Percentiles rank a stretch among this genome's conserved stretches.
These are phyloP conservation scores for Leistus spinibarbis DNA, from an alignment of 2,888 invertebrate genomes.

Conservation along the genomic window DNA sequence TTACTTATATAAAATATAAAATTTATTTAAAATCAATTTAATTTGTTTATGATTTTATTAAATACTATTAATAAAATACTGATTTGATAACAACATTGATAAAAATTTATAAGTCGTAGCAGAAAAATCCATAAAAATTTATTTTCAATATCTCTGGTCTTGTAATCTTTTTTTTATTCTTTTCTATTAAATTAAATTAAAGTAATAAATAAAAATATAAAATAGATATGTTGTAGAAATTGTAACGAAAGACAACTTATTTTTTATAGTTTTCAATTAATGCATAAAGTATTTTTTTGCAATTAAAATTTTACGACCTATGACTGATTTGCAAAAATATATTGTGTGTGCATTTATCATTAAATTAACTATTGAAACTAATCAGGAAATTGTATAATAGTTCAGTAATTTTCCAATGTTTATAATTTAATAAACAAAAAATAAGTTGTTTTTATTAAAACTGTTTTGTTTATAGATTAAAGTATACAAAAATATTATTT, in stretches of 20 bases:
- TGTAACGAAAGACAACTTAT: neutral
- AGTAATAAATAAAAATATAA: neutral
- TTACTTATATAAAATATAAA: neutral
- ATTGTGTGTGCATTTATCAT: too few species aligned
- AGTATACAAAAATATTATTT: neutral
- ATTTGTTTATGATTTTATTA: neutral
- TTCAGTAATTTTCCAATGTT: too few species aligned
- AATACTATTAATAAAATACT: neutral
- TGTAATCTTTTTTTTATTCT: neutral
- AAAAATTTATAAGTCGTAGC: neutral
- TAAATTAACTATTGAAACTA: too few species aligned
- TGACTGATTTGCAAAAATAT: too few species aligned
- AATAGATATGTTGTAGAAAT: slow-evolving; percentile 1
- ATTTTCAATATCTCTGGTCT: neutral
- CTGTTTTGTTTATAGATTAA: neutral
- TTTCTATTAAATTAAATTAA: neutral
- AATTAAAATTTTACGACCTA: too few species aligned
- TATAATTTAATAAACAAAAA: too few species aligned
- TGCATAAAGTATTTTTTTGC: too few species aligned
- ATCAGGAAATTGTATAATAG: too few species aligned
- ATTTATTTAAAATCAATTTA: neutral
- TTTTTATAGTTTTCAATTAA: neutral
- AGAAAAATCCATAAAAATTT: neutral
- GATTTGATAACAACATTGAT: neutral
- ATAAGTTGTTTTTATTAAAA: too few species aligned